Conservation (phyloP, 30 jellyfish, hydroid and myxozoan species). For the Chironex yamaguchii region DNA sequence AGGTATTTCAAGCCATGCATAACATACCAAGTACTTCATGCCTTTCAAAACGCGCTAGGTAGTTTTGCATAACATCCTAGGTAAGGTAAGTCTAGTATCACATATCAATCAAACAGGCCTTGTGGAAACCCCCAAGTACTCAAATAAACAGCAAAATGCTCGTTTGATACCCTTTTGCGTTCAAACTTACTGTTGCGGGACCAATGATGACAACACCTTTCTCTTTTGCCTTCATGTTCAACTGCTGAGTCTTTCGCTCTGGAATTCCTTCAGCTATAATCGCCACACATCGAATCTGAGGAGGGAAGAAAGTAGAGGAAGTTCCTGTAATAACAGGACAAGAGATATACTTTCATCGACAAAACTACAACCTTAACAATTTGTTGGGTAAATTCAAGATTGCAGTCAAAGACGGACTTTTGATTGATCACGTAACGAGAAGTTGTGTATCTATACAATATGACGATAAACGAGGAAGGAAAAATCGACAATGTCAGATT, state of each 20-base stretch:
- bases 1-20: too few species aligned
- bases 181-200: slow-evolving; percentile 93
- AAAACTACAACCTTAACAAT: too few species aligned
- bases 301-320: background rate
- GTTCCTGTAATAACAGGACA: background rate
- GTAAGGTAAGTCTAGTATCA: background rate
- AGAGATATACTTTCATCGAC: too few species aligned
- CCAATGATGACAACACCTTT: slow-evolving; percentile 92
- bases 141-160: background rate
- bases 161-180: too few species aligned
- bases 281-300: slow-evolving; percentile 90
- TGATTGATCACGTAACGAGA: too few species aligned
- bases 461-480: too few species aligned
- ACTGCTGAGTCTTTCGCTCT: slow-evolving; percentile 86
- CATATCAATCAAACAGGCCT: background rate
- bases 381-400: too few species aligned
- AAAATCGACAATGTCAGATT: too few species aligned
- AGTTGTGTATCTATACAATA: too few species aligned
- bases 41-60: background rate
- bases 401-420: too few species aligned
- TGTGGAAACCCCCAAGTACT: background rate
- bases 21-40: too few species aligned
- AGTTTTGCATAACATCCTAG: background rate
- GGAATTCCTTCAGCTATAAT: slow-evolving; percentile 99
- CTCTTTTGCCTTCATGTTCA: slow-evolving; percentile 85